Base-by-base conservation (phyloP, 2,797 vertebrate genomes). In the Xenentodon cancila region DNA sequence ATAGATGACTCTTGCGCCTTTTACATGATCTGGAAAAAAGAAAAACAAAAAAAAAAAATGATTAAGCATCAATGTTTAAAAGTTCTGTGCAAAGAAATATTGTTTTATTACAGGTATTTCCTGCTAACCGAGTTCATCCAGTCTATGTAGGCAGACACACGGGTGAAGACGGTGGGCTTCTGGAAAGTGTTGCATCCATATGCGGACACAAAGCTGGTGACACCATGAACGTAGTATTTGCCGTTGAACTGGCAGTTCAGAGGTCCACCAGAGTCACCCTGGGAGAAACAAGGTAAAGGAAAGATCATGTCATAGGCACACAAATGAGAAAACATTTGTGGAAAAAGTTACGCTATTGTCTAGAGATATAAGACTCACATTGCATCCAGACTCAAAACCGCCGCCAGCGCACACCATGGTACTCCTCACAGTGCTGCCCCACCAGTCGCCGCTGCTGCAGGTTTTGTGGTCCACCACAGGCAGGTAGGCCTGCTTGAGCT, bases 241-340 rank as follows among this genome's bases (percentile, higher is more conserved):
- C 91, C 86, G 0, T 80, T 82, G 44, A 92, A 88, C 0, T 25
- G n/a, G 49, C 93, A 95, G 73, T 89, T 68, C 15, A 95, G 89
- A 30, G 94, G 92, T 0, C 95, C 95, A 0, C 95, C 96, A 9
- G 95, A 96, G 73, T 96, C 95, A 3, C 95, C 95, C 95, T 96
- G 67, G 43, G 0, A 15, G 43, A 44, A 40, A 53, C 2, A 0
- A 59, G 11, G 42, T 19, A 9, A 37, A 11, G 7, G 2, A 9
- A 1, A 15, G 19, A 16, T 46, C 7, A 27, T 11, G 12, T 11
- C 2, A 11, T 12, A 13, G 34, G 13, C 32, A 12, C 22, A 20
- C 5, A 17, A 37, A 32, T 45, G 2, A 8, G 2, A 7, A 6
- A 1, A 55, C 12, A 32, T 4, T 12, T 37, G 30, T 46, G 20